Evolutionary conservation across 2,113 vertebrate species (phyloP).

Genomic region (Nestor notabilis): DNA sequence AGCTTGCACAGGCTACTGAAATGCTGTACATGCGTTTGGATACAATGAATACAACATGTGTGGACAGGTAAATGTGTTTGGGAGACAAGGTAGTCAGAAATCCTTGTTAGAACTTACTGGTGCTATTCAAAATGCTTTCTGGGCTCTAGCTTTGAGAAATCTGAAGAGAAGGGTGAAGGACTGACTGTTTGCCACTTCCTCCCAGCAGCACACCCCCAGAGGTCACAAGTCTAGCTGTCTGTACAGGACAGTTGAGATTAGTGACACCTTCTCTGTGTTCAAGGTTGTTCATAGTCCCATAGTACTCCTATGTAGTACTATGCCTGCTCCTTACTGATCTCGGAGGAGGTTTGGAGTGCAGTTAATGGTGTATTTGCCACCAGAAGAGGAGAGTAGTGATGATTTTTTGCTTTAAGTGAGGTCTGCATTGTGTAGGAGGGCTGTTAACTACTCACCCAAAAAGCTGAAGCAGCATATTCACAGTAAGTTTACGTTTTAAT

Average conservation of each 20-base stretch:
- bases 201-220: rapidly evolving
- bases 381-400: background rate
- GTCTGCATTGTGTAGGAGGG: background rate
- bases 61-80: constrained; percentile 84
- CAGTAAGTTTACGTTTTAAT: background rate
- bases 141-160: background rate
- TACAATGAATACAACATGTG: constrained; percentile 94
- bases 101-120: background rate
- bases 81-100: background rate
- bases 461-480: background rate
- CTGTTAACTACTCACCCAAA: background rate
- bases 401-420: background rate
- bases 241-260: background rate
- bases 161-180: background rate
- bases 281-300: rapidly evolving
- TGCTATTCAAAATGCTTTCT: background rate
- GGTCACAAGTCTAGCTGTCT: background rate
- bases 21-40: constrained; percentile 98
- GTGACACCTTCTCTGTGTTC: rapidly evolving
- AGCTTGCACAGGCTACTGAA: constrained; percentile 98
- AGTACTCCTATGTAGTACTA: background rate
- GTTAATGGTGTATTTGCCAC: rapidly evolving
- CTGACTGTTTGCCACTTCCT: background rate
- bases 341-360: background rate
- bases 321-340: background rate